Conservation (phyloP, 2,888 invertebrate genomes). For the Xiphydria camelus region DNA sequence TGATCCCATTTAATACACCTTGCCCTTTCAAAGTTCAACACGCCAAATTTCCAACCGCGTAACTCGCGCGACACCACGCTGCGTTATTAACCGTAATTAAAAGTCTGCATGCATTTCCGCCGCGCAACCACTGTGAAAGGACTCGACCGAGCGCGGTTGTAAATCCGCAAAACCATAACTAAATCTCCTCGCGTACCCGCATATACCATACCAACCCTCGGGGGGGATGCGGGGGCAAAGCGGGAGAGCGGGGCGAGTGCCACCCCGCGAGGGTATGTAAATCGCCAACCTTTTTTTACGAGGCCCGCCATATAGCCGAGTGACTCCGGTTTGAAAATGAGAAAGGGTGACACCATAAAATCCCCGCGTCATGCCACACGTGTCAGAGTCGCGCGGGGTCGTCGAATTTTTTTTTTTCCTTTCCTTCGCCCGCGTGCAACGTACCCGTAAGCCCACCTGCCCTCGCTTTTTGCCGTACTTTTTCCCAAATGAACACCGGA, state of each 20-base stretch:
- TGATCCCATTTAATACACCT: too few species aligned
- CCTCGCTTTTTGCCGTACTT: constrained; percentile 21
- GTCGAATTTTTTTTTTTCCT: constrained; percentile 8
- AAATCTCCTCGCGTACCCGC: constrained; percentile 18
- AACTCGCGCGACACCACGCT: too few species aligned
- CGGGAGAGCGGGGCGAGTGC: too few species aligned
- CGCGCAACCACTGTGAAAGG: too few species aligned
- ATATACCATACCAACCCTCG: constrained; percentile 3
- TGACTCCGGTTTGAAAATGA: constrained; percentile 16
- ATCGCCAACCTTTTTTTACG: constrained; percentile 35
- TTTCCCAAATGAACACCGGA: constrained; percentile 26
- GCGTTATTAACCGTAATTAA: too few species aligned
- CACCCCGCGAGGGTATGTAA: constrained; percentile 37
- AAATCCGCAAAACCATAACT: constrained; percentile 23
- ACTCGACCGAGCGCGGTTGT: constrained; percentile 21
- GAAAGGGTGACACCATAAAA: constrained; percentile 42
- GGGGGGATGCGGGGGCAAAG: too few species aligned
- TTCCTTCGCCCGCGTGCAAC: not conserved
- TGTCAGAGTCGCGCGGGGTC: constrained; percentile 38
- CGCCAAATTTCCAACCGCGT: too few species aligned
- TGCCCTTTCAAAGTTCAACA: too few species aligned
- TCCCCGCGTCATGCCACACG: constrained; percentile 46
- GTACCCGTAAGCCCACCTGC: constrained; percentile 22
- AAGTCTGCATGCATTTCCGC: too few species aligned
- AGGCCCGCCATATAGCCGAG: constrained; percentile 21